These are phyloP conservation scores for Heptranchias perlo DNA, from an alignment of 2,113 vertebrate genomes.

Conservation along the genomic window DNA sequence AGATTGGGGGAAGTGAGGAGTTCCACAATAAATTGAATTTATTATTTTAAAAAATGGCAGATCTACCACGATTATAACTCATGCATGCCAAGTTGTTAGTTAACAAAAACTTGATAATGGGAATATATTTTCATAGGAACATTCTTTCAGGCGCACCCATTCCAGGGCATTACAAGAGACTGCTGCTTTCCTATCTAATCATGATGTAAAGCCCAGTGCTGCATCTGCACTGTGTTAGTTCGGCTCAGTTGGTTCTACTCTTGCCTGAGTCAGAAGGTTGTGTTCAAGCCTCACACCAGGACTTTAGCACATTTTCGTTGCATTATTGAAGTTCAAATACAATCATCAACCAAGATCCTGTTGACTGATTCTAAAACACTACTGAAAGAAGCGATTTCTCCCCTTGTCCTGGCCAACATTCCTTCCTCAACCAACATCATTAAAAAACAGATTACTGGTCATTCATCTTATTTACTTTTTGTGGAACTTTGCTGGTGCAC, in stretches of 20 bases:
- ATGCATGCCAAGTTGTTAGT: not conserved
- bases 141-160: not conserved
- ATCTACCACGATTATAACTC: not conserved
- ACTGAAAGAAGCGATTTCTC: not conserved
- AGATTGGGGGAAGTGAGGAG: not conserved
- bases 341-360: not conserved
- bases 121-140: not conserved
- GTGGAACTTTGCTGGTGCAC: not conserved
- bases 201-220: not conserved
- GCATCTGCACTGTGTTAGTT: not conserved
- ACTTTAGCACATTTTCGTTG: not conserved
- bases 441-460: not conserved
- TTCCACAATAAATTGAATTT: not conserved
- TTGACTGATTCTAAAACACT: not conserved
- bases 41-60: no score
- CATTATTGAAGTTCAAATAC: not conserved
- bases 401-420: not conserved
- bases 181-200: not conserved
- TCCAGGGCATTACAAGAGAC: not conserved
- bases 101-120: not conserved
- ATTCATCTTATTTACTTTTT: not conserved
- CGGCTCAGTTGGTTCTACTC: not conserved
- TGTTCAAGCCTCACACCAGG: not conserved
- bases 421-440: not conserved
- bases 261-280: not conserved